phyloP scores from a whole-genome alignment of 2,113 vertebrate genomes.

The Ptyas mucosa region DNA sequence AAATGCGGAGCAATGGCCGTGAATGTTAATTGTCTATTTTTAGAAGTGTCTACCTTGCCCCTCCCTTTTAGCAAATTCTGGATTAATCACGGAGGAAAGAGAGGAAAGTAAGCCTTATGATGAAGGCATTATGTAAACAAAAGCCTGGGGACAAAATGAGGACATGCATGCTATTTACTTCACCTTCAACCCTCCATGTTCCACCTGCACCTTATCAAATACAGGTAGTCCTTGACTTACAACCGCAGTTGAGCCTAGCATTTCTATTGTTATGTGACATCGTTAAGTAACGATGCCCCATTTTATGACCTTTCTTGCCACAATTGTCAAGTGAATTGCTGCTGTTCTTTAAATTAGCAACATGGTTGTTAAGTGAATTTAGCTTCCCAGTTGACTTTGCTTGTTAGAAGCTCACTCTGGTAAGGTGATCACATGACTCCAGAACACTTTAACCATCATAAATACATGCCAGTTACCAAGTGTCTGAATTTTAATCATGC shows the following conservation, averaged over 20 bases:
- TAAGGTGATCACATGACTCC: background rate
- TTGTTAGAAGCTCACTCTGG: background rate
- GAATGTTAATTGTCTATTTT: background rate
- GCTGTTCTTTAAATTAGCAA: background rate
- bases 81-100: background rate
- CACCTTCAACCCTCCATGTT: background rate
- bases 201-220: background rate
- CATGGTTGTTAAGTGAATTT: background rate
- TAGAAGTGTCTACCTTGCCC: background rate
- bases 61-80: background rate
- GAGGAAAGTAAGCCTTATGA: background rate
- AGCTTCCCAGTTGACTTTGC: background rate
- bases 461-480: background rate
- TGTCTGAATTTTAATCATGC: background rate
- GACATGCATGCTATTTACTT: background rate
- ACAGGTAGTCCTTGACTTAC: background rate
- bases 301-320: background rate
- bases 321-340: background rate
- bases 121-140: background rate
- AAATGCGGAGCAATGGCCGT: background rate
- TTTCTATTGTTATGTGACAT: background rate
- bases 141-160: background rate
- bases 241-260: background rate
- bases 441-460: background rate
- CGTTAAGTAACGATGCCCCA: background rate